Conservation (phyloP, 2,797 vertebrate species). For the Phoebastria nigripes region DNA sequence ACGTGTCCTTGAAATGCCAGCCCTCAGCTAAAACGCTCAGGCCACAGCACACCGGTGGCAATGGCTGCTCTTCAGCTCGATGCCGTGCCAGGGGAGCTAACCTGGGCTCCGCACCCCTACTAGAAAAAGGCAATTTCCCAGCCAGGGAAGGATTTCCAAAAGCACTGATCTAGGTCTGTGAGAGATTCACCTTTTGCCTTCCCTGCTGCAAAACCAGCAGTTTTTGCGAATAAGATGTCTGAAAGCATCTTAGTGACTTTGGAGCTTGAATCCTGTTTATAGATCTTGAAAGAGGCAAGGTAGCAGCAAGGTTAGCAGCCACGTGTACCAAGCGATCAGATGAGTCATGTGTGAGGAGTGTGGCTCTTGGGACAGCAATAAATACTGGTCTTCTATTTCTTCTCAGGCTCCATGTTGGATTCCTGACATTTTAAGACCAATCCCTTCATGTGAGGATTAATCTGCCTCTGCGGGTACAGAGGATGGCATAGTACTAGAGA, state of each 20-base stretch:
- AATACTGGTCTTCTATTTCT: neutral
- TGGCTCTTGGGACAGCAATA: neutral
- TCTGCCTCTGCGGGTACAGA: neutral
- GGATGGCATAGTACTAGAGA: neutral
- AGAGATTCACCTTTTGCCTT: neutral
- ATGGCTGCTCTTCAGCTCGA: neutral
- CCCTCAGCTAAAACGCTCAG: neutral
- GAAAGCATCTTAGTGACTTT: neutral
- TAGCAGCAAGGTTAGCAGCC: neutral
- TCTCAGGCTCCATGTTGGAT: neutral
- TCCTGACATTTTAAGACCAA: conserved; percentile 5
- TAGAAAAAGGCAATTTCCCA: neutral
- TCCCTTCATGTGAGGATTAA: conserved; percentile 36
- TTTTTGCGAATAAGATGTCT: neutral
- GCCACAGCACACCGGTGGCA: neutral
- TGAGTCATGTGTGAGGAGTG: neutral
- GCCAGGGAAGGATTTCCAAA: neutral
- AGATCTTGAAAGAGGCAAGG: neutral
- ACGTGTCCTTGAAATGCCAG: neutral
- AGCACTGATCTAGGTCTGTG: neutral
- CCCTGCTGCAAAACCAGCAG: neutral
- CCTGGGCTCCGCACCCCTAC: neutral
- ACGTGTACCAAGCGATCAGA: neutral
- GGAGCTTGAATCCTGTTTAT: neutral
- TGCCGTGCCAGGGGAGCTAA: neutral